A percentile compares a stretch with the other conserved stretches of the same genome.
Evolutionary conservation across 1,140 invertebrate species (phyloP).

Genomic region (Maconellicoccus hirsutus): DNA sequence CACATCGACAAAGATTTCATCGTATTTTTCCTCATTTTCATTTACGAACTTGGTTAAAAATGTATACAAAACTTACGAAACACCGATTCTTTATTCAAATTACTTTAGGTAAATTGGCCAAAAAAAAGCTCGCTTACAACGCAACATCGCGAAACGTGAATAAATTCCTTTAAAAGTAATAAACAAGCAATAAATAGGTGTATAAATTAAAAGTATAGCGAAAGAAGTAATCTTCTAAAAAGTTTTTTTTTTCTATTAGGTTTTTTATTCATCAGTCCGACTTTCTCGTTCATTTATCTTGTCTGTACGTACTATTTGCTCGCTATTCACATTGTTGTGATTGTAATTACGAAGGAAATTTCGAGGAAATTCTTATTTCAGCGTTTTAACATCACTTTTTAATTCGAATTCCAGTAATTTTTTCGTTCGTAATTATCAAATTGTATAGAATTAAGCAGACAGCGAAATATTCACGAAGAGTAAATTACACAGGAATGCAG

Average conservation of each 20-base stretch:
- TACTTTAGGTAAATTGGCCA: no score
- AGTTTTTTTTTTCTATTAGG: background rate
- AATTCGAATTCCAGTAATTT: background rate
- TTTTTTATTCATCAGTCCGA: no score
- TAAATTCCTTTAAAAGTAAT: background rate
- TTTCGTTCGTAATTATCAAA: background rate
- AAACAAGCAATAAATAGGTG: conserved; percentile 9
- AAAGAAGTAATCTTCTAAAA: background rate
- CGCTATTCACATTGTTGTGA: background rate
- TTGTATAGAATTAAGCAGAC: background rate
- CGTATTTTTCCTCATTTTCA: no score
- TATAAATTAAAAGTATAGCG: background rate
- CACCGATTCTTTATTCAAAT: no score
- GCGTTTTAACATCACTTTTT: background rate
- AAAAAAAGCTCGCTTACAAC: no score
- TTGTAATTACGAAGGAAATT: conserved; percentile 5
- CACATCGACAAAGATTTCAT: no score
- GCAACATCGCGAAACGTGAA: no score
- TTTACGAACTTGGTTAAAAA: no score
- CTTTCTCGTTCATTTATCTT: background rate
- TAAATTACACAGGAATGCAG: no score
- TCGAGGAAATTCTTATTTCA: background rate
- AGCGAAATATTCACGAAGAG: background rate
- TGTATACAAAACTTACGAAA: no score
- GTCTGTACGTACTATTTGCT: background rate